Conservation (phyloP, 2,888 invertebrate genomes). For the Anoplius nigerrimus region DNA sequence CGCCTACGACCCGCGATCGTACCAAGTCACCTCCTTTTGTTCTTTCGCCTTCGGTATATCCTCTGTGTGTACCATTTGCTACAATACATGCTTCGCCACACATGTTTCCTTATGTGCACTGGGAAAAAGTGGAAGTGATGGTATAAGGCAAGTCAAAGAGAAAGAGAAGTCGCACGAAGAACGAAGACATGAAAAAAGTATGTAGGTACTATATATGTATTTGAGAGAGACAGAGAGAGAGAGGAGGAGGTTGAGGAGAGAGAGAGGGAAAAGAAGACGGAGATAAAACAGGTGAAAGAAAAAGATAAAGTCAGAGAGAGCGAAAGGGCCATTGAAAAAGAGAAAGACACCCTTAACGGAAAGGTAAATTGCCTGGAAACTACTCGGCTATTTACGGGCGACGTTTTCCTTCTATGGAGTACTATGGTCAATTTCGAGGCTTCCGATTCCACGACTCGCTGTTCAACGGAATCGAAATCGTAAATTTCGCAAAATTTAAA, state of each 20-base stretch:
- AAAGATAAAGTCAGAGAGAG: not conserved
- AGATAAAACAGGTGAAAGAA: not conserved
- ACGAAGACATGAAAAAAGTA: not conserved
- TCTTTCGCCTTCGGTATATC: too few species aligned
- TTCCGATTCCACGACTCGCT: conserved; percentile 11
- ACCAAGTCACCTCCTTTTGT: too few species aligned
- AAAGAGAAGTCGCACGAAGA: not conserved
- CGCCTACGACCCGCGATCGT: too few species aligned
- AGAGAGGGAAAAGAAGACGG: not conserved
- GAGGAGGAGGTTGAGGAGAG: not conserved
- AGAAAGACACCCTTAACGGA: conserved; percentile 24
- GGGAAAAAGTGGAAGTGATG: too few species aligned
- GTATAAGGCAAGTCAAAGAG: not conserved
- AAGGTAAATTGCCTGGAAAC: conserved; percentile 56
- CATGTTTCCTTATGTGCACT: too few species aligned
- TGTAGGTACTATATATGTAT: too few species aligned
- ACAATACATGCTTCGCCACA: too few species aligned
- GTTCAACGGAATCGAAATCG: conserved; percentile 26
- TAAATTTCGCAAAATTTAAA: conserved; percentile 39
- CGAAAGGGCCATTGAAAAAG: conserved; percentile 14
- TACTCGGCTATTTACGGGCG: conserved; percentile 48
- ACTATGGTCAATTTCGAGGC: conserved; percentile 21
- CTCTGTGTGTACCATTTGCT: too few species aligned
- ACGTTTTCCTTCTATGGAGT: conserved; percentile 18
- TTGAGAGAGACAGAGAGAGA: not conserved